Percentiles rank a stretch among this genome's conserved stretches.
phyloP scores from a whole-genome alignment of 2,113 vertebrate genomes.

The Jaculus jaculus region DNA sequence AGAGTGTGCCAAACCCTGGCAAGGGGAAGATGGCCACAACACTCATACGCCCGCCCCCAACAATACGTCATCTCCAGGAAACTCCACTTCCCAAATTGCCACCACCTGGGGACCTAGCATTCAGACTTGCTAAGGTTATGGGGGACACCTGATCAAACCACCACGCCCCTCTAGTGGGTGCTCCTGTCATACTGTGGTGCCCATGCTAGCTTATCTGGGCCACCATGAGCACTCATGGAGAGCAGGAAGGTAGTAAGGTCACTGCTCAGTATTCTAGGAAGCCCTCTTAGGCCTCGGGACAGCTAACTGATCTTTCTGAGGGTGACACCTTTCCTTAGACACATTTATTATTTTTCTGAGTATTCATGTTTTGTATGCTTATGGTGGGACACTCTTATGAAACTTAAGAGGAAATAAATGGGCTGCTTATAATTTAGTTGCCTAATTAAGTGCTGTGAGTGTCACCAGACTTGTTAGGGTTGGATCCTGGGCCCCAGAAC shows the following conservation, averaged over 20 bases:
- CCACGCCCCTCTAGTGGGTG: too few species aligned
- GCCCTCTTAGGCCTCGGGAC: neutral
- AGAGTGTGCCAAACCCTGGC: too few species aligned
- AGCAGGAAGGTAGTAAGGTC: too few species aligned
- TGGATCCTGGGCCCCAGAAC: too few species aligned
- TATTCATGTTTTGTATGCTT: neutral
- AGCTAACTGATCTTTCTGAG: neutral
- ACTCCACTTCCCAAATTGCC: too few species aligned
- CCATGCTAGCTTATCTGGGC: neutral
- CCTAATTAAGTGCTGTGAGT: neutral
- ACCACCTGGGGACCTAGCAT: too few species aligned
- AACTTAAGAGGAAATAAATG: neutral
- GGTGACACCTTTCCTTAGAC: neutral
- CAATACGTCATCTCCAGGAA: too few species aligned
- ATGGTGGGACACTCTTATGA: neutral
- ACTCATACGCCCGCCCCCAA: too few species aligned
- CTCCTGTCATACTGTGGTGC: neutral
- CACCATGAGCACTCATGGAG: fast-evolving
- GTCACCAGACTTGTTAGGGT: too few species aligned
- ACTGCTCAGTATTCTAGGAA: neutral
- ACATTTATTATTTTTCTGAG: neutral
- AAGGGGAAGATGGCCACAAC: too few species aligned
- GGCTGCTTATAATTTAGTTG: neutral
- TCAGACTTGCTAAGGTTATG: too few species aligned
- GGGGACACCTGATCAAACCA: too few species aligned